phyloP scores from a whole-genome alignment of 2,797 vertebrate species.

The Pyrocephalus nanus region DNA sequence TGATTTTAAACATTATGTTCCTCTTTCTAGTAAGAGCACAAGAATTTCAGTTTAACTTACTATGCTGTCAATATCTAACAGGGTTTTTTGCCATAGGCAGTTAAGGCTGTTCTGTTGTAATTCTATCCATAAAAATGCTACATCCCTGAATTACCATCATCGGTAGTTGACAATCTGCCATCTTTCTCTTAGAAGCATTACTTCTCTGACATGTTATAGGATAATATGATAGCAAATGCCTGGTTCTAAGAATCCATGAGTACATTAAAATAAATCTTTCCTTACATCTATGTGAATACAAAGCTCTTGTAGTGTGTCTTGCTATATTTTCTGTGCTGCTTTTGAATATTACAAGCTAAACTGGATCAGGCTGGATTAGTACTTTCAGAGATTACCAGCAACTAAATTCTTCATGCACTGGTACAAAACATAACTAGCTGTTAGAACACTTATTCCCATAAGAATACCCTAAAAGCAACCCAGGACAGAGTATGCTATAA shows the following conservation, averaged over 20 bases:
- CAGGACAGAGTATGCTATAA: not conserved
- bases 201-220: not conserved
- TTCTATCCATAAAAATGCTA: constrained; percentile 21
- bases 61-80: not conserved
- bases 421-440: not conserved
- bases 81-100: not conserved
- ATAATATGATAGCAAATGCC: not conserved
- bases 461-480: not conserved
- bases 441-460: not conserved
- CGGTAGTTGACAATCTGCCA: constrained; percentile 10
- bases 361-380: constrained; percentile 11
- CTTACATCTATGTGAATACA: not conserved
- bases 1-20: not conserved
- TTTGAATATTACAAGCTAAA: not conserved
- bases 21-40: not conserved
- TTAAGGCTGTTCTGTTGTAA: not conserved
- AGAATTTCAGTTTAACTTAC: not conserved
- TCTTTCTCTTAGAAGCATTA: not conserved
- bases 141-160: not conserved
- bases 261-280: constrained; percentile 24
- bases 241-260: not conserved
- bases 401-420: not conserved
- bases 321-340: not conserved
- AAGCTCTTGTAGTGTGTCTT: not conserved
- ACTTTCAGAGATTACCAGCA: not conserved